Evolutionary conservation across 2,888 invertebrate species (phyloP).

Genomic region (Erpobdella octoculata): DNA sequence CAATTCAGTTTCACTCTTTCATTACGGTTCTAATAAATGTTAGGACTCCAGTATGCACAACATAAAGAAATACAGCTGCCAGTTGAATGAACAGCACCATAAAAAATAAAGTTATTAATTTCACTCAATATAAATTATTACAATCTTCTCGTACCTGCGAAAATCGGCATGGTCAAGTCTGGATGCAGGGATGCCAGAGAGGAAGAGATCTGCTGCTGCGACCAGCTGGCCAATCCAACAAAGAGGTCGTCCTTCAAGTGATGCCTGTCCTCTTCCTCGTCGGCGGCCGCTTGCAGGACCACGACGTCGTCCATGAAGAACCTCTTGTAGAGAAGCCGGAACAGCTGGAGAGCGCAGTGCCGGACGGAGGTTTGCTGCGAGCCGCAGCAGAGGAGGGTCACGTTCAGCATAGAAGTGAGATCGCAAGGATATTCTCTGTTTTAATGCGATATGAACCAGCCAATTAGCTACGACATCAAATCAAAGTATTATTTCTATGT

Average conservation of each 20-base stretch:
- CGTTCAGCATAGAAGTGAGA: constrained; percentile 93
- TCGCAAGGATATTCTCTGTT: constrained; percentile 58
- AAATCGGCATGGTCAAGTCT: constrained; percentile 97
- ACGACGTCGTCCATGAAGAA: constrained; percentile 68
- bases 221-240: constrained; percentile 72
- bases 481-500: too few species aligned
- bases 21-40: neutral
- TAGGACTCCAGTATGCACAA: neutral
- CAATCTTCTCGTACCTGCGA: constrained; percentile 68
- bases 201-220: constrained; percentile 55
- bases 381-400: constrained; percentile 90
- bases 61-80: too few species aligned
- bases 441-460: too few species aligned
- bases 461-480: too few species aligned
- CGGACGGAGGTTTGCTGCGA: constrained; percentile 84
- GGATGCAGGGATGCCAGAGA: constrained; percentile 89
- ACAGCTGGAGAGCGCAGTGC: constrained; percentile 82
- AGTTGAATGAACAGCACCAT: too few species aligned
- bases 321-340: constrained; percentile 81
- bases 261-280: constrained; percentile 27
- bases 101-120: too few species aligned
- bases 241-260: constrained; percentile 58
- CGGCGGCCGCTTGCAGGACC: constrained; percentile 36
- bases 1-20: neutral
- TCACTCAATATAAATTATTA: neutral